Base-by-base conservation (phyloP, 1,140 invertebrate species). In the Leptonema lineaticorne region DNA sequence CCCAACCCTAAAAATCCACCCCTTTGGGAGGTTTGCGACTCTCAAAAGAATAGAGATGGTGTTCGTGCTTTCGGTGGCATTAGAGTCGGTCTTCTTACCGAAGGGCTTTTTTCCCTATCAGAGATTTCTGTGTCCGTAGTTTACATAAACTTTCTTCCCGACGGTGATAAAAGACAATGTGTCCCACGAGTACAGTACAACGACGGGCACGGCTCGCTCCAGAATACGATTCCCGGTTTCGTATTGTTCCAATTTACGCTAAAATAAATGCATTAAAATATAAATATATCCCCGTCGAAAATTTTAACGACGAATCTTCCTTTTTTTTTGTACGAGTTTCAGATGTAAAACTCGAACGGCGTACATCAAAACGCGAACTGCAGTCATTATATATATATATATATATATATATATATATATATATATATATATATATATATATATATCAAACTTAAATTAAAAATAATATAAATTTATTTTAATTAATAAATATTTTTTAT, bases 81-180 rank as follows among this genome's bases (percentile, higher is more conserved):
- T 20, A 22, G 27, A 24, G 22, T 4, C 2, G 20, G 3, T 24
- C 27, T 53, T 50, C 24, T 53, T 26, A 1, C 37, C 37, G 16
- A 14, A 41, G 24, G 11, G 20, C 22, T 3, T 18, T 41, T 45
- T 28, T 4, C 33, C 59, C 67, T 63, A 69, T 69, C 68, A 64
- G 59, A 56, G 57, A 57, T 29, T 33, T 63, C 27, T 22, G 50
- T 24, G 50, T 53, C 68, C 41, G 62, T 65, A 69, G 68, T 69
- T 69, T 69, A 69, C 62, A 69, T 64, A 69, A 69, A 69, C 62
- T 69, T 69, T 69, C 62, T 65, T 69, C 33, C 30, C 63, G 24
- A 63, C 50, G 68, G 68, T 69, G 68, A 69, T 69, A 69, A 69
- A 69, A 69, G 68, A 63, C 62, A 65, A 69, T 69, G 68, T 59